Evolutionary conservation across 2,113 vertebrate species (phyloP), one percentile per base, ranked within the genome.

Genomic region (Brevimyrus niger): DNA sequence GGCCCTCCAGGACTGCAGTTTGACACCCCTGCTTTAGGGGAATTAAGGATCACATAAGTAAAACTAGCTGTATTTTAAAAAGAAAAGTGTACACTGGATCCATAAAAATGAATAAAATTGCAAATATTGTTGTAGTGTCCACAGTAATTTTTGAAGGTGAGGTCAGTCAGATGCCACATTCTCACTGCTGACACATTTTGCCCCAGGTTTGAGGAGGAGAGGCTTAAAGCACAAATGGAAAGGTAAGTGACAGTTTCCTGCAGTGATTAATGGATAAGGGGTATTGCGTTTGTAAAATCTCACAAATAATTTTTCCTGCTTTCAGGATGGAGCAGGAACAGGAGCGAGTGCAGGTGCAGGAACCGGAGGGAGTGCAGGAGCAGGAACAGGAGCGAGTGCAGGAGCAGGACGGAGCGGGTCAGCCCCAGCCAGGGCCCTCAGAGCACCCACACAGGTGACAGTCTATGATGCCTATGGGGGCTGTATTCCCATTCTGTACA

Each of bases 181-280:
- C 27, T 87, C 50, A 87, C 85, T 53, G 13, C 50, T 87, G n/a
- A 27, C 10, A 47, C 65, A 2, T 80, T 91, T 89, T 76, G 31
- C 92, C 92, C 44, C 90, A 99, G 98, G 80, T 99, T 95, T 0
- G 98, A 99, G 50, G 97, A 99, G 3, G 98, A 98, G 92, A 96
- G 97, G 92, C 94, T 97, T 86, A 96, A 95, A 94, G 94, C 95
- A 55, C 97, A 97, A 38, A 97, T 92, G 90, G 96, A 97, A 93
- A 97, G 97, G 98, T 98, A 91, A 91, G 92, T 38, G 6, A 38
- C 13, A 3, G 23, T 27, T n/a, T 11, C 31, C 42, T 48, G 27
- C 48, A 58, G 15, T 17, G 46, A 87, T 51, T 89, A 31, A 13
- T 0, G 35, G 47, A 38, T 76, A 5, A 21, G 7, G 69, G 48